A percentile compares a stretch with the other conserved stretches of the same genome.
Conservation (phyloP, 2,797 vertebrate species). For the Sciurus carolinensis region DNA sequence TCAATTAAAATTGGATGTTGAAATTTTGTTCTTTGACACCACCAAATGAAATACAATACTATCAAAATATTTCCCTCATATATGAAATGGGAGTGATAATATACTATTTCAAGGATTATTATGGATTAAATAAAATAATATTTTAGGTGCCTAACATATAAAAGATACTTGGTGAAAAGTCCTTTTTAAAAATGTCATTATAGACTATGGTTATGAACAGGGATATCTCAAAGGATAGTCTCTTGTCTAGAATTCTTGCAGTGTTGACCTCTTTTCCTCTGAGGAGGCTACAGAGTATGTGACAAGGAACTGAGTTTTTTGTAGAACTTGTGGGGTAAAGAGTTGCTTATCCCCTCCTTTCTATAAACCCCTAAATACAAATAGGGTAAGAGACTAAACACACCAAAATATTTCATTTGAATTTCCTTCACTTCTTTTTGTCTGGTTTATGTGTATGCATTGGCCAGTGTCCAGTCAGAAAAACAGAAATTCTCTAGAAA, state of each 20-base stretch:
- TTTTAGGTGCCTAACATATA: neutral
- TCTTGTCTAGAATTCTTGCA: neutral
- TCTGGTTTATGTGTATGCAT: neutral
- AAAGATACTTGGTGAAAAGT: constrained; percentile 2
- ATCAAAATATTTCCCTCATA: neutral
- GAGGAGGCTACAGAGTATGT: neutral
- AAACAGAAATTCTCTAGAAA: constrained; percentile 5
- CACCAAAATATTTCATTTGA: neutral
- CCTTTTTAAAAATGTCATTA: neutral
- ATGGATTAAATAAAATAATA: neutral
- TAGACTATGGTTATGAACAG: neutral
- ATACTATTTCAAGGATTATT: neutral
- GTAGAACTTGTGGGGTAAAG: neutral
- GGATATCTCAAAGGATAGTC: neutral
- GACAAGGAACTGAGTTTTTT: neutral
- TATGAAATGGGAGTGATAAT: neutral
- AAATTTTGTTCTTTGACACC: neutral
- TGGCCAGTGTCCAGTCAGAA: neutral
- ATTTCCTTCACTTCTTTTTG: neutral
- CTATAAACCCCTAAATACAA: neutral
- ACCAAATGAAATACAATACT: neutral
- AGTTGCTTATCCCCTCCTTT: neutral
- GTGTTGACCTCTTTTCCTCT: neutral
- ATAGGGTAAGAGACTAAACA: neutral
- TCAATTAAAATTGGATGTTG: neutral